Percentiles rank a stretch among this genome's conserved stretches.
Conservation (phyloP, 2,797 vertebrate genomes). For the Sebastes goodei region DNA sequence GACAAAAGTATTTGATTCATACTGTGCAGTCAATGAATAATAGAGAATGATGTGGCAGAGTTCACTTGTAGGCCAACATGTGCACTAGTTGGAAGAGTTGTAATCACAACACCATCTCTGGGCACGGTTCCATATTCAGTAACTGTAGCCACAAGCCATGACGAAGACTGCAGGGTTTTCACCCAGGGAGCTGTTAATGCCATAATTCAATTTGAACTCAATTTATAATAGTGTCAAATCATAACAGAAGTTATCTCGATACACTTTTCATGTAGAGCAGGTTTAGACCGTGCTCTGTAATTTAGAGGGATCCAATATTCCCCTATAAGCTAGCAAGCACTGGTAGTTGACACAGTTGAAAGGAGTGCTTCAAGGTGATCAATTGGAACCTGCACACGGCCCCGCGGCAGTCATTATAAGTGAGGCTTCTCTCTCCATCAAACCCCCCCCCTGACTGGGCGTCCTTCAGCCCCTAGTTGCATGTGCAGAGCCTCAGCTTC, state of each 20-base stretch:
- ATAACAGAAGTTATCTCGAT: neutral
- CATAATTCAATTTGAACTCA: neutral
- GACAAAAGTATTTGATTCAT: neutral
- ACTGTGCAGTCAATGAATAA: neutral
- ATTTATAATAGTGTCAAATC: neutral
- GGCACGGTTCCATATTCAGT: neutral
- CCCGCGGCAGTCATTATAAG: neutral
- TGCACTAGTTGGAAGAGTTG: constrained; percentile 6
- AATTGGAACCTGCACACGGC: constrained; percentile 19
- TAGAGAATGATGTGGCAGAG: neutral
- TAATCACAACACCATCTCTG: constrained; percentile 16
- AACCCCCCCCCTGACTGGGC: neutral
- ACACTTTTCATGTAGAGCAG: neutral
- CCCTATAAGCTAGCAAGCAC: neutral
- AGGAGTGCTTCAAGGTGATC: constrained; percentile 8
- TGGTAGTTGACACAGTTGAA: neutral
- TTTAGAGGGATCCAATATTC: neutral
- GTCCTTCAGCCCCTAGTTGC: no score
- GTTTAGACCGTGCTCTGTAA: neutral
- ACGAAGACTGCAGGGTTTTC: constrained; percentile 13
- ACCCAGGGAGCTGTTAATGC: constrained; percentile 6
- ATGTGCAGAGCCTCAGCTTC: neutral
- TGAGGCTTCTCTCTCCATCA: neutral
- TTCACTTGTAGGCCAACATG: constrained; percentile 1
- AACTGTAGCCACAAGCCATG: constrained; percentile 24